A percentile compares a stretch with the other conserved stretches of the same genome.
Conservation (phyloP, 2,888 invertebrate species). For the Sinodicranocentrus sp. region DNA sequence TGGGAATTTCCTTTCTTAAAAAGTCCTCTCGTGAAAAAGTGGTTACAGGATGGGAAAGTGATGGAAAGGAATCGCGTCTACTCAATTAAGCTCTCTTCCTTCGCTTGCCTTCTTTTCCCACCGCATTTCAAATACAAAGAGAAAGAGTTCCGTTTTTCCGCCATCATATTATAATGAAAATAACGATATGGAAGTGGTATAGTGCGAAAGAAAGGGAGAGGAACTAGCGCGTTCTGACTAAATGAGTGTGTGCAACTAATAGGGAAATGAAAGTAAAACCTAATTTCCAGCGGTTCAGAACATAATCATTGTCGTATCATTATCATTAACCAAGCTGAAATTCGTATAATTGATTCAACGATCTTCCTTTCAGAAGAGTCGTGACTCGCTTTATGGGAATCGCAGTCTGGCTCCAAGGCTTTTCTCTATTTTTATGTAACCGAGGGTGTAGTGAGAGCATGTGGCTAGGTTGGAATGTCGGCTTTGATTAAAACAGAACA, state of each 20-base stretch:
- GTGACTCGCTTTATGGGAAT: neutral
- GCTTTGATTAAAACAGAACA: slow-evolving; percentile 53
- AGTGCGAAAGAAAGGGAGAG: no score
- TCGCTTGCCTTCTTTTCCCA: slow-evolving; percentile 20
- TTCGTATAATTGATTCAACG: slow-evolving; percentile 65
- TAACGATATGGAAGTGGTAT: no score
- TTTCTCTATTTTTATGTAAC: no score
- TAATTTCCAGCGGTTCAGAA: slow-evolving; percentile 50
- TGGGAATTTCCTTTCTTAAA: slow-evolving; percentile 60
- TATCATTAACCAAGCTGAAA: slow-evolving; percentile 64
- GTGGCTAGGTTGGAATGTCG: neutral
- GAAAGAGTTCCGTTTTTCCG: no score
- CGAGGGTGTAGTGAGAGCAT: no score
- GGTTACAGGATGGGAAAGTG: slow-evolving; percentile 29
- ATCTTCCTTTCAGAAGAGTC: slow-evolving; percentile 17
- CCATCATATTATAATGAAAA: no score
- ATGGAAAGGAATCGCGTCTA: slow-evolving; percentile 10
- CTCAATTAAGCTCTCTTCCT: slow-evolving; percentile 58
- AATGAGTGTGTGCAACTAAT: slow-evolving; percentile 59
- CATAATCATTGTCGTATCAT: slow-evolving; percentile 69
- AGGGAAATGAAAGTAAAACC: slow-evolving; percentile 54
- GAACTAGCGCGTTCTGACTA: neutral
- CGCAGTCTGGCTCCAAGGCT: no score
- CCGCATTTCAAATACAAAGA: no score
- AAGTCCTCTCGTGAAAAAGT: slow-evolving; percentile 19